phyloP scores from a whole-genome alignment of 2,888 invertebrate genomes.

The Scaptomyza reducta region DNA sequence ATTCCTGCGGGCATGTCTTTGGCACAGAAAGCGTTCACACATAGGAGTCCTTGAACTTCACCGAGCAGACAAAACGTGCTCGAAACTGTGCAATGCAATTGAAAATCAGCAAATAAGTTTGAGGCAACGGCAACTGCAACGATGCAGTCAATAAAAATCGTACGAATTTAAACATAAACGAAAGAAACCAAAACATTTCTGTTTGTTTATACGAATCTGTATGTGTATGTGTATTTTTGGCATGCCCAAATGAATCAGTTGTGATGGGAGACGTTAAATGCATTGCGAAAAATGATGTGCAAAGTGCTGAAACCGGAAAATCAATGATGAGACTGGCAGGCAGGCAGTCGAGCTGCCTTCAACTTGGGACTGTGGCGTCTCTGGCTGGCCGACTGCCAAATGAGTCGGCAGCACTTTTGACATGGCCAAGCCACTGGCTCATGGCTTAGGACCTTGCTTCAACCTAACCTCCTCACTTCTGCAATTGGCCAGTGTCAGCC shows the following conservation, averaged over 20 bases:
- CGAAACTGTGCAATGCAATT: slow-evolving; percentile 9
- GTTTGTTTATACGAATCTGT: slow-evolving; percentile 17
- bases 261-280: slow-evolving; percentile 12
- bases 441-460: slow-evolving; percentile 37
- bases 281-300: slow-evolving; percentile 19
- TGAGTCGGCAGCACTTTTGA: slow-evolving; percentile 50
- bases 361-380: slow-evolving; percentile 44
- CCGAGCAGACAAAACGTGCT: slow-evolving; percentile 23
- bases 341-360: slow-evolving; percentile 53
- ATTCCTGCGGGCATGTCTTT: slow-evolving; percentile 54
- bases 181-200: slow-evolving; percentile 20
- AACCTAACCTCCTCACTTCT: not conserved
- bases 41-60: slow-evolving; percentile 52
- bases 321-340: slow-evolving; percentile 46
- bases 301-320: slow-evolving; percentile 39
- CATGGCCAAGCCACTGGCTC: slow-evolving; percentile 52
- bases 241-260: slow-evolving; percentile 11
- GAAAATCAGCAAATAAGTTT: slow-evolving; percentile 5
- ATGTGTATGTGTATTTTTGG: slow-evolving; percentile 6
- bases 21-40: slow-evolving; percentile 42
- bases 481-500: slow-evolving; percentile 35
- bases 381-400: slow-evolving; percentile 64
- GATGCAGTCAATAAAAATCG: slow-evolving; percentile 37
- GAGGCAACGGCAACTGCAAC: slow-evolving; percentile 13
- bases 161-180: slow-evolving; percentile 20